These are phyloP conservation scores for Vulpes vulpes DNA, from an alignment of 2,113 vertebrate genomes.

Conservation along the genomic window DNA sequence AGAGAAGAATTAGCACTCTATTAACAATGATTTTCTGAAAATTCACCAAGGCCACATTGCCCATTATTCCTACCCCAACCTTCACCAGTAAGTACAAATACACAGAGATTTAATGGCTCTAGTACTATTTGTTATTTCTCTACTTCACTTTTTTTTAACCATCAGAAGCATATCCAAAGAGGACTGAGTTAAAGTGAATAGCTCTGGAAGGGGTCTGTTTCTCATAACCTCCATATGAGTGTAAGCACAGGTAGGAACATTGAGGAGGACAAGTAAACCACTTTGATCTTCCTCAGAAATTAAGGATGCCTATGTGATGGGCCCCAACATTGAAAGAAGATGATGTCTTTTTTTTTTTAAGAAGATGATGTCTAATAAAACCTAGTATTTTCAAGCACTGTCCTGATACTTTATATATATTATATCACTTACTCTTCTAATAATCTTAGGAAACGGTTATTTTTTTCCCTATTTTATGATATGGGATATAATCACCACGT, in stretches of 20 bases:
- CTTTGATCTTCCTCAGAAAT: neutral
- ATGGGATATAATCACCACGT: neutral
- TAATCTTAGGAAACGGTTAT: neutral
- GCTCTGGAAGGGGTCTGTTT: neutral
- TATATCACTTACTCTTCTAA: neutral
- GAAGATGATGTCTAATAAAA: neutral
- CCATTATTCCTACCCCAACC: neutral
- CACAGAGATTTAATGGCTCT: neutral
- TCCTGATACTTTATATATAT: neutral
- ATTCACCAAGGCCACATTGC: neutral
- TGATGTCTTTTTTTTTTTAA: too few species aligned
- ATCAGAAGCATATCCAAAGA: neutral
- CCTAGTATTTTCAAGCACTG: neutral
- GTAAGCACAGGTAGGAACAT: neutral
- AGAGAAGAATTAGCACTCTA: neutral
- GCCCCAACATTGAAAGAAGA: neutral
- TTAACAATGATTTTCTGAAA: neutral
- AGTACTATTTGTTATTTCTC: neutral
- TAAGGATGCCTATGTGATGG: neutral
- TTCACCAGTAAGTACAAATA: neutral
- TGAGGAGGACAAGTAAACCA: neutral
- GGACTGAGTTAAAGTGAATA: neutral
- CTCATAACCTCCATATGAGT: neutral
- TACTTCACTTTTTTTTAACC: neutral
- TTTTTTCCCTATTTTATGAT: neutral